Base-by-base conservation (phyloP, 2,797 vertebrate genomes). In the Hipposideros larvatus region DNA sequence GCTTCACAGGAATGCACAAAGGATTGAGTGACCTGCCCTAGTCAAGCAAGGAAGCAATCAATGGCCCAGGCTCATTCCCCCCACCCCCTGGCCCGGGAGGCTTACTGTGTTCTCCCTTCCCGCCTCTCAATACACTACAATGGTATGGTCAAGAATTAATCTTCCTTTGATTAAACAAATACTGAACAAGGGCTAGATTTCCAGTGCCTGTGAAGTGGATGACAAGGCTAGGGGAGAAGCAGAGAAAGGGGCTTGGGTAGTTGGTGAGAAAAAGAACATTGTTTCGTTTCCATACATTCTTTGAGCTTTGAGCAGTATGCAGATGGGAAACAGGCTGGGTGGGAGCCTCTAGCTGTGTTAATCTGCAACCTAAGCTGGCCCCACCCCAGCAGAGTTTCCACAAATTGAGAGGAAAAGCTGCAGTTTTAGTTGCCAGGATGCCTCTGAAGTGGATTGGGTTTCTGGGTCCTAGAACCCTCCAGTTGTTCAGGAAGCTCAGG, bases 391-490 rank as follows among this genome's bases (percentile, higher is more conserved):
- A 37, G 37, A 82, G 57, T 41, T 75, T 73, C 80, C 88, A 86
- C 57, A 53, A 71, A 80, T 31, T 74, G 82, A 90, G 55, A 46
- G 26, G 31, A 28, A 82, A 92, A 73, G 59, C 48, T 84, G 57
- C 70, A 63, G 57, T 37, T 96, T 92, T 61, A 86, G 34, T 80
- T 53, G 46, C 79, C 87, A 90, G 34, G 21, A 78, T 84, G 59
- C 24, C 57, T 79, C 55, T 63, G 13, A 87, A 84, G 37, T 43
- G n/a, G 59, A 83, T 59, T 73, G 65, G 74, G 18, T 70, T 95
- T 68, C 82, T 87, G 92, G 89, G 89, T 75, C 65, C 95, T 87
- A 92, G 65, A 79, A 57, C 31, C 66, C 55, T 65, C 70, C 37
- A 68, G 26, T 24, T 68, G 8, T 87, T 80, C 41, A 80, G 55